Evolutionary conservation across 2,113 vertebrate species (phyloP).

Genomic region (Ptyas mucosa): DNA sequence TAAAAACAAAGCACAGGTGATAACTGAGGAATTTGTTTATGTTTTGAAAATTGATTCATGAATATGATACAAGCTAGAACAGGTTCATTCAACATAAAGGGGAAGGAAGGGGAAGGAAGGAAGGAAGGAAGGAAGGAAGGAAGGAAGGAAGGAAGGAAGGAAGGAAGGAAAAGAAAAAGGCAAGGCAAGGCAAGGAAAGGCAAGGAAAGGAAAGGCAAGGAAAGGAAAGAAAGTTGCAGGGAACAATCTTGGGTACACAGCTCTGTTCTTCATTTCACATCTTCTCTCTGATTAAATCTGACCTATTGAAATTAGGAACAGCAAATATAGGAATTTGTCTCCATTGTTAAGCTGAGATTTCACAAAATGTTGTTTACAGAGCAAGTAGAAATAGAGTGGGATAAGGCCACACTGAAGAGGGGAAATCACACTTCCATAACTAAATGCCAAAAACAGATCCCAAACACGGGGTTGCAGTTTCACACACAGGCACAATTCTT

Average conservation of each 20-base stretch:
- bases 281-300: conserved; percentile 50
- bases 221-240: neutral
- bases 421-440: neutral
- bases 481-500: neutral
- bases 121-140: too few species aligned
- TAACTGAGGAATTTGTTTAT: conserved; percentile 42
- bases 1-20: conserved; percentile 3
- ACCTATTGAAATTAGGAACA: conserved; percentile 50
- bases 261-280: conserved; percentile 42
- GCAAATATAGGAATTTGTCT: neutral
- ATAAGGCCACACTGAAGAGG: neutral
- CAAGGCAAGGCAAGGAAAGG: conserved; percentile 39
- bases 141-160: conserved; percentile 23
- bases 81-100: neutral
- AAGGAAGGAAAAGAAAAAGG: conserved; percentile 21
- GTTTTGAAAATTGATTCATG: conserved; percentile 15
- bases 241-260: neutral
- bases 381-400: neutral
- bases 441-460: conserved; percentile 1
- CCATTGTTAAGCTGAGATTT: conserved; percentile 6
- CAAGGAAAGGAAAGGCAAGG: conserved; percentile 33
- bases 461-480: neutral
- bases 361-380: conserved; percentile 6
- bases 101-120: neutral
- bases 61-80: conserved; percentile 42